These are phyloP conservation scores for Rutpela maculata DNA, from an alignment of 2,888 invertebrate species.

Conservation along the genomic window DNA sequence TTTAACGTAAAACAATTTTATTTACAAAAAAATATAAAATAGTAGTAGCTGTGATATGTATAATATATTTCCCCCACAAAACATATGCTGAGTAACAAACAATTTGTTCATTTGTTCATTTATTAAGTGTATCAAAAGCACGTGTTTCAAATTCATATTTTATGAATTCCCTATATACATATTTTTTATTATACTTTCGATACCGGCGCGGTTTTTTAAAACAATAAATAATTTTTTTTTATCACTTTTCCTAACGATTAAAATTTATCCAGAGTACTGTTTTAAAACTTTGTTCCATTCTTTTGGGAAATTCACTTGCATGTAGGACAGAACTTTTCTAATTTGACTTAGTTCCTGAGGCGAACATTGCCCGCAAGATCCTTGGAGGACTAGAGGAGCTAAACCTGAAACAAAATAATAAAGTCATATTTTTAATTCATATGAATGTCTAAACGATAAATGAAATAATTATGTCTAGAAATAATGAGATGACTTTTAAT, in stretches of 20 bases:
- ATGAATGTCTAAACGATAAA: no score
- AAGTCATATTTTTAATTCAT: conserved; percentile 1
- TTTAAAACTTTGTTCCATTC: conserved; percentile 86
- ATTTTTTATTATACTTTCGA: not conserved
- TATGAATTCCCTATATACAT: not conserved
- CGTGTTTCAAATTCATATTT: no score
- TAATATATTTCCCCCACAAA: no score
- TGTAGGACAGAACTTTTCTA: conserved; percentile 83
- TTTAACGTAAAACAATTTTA: conserved; percentile 20
- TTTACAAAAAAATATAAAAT: conserved; percentile 23
- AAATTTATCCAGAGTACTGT: conserved; percentile 76
- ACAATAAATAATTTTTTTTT: conserved; percentile 22
- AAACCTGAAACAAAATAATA: conserved; percentile 77
- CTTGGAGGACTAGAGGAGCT: conserved; percentile 84
- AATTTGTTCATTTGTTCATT: no score
- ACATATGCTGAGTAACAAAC: no score
- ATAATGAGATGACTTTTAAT: no score
- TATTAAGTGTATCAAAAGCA: no score
- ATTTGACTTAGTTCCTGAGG: conserved; percentile 84
- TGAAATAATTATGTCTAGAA: no score
- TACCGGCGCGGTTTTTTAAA: not conserved
- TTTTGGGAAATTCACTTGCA: conserved; percentile 85
- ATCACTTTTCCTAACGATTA: not conserved
- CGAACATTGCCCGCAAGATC: conserved; percentile 83
- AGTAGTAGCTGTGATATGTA: not conserved